phyloP scores from a whole-genome alignment of 2,888 invertebrate species.

The Drosophila formosana region DNA sequence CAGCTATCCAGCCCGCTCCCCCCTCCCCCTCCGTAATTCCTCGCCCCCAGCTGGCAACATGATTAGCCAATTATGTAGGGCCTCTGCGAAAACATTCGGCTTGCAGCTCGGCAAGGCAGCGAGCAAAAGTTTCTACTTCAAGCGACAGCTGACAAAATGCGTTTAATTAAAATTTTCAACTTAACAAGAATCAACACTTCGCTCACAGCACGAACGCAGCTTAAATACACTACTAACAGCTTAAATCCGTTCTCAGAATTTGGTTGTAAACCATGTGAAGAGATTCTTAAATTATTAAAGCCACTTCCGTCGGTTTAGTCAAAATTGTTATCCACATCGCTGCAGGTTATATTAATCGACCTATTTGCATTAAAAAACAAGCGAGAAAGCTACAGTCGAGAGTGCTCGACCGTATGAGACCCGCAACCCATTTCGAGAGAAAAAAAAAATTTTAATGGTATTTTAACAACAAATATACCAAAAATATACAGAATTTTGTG shows the following conservation, averaged over 20 bases:
- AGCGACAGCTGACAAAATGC: conserved; percentile 76
- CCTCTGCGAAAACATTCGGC: conserved; percentile 46
- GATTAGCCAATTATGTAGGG: conserved; percentile 74
- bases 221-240: conserved; percentile 7
- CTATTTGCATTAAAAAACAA: too few species aligned
- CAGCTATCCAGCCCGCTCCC: too few species aligned
- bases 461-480: too few species aligned
- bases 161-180: conserved; percentile 70
- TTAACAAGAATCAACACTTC: conserved; percentile 20
- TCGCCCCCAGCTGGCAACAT: conserved; percentile 48
- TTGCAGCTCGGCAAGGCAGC: conserved; percentile 45
- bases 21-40: neutral
- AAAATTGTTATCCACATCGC: too few species aligned
- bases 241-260: neutral
- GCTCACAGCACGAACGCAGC: neutral
- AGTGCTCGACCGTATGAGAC: too few species aligned
- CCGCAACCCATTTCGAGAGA: too few species aligned
- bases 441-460: too few species aligned
- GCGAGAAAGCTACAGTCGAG: too few species aligned
- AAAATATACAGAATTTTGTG: too few species aligned
- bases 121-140: conserved; percentile 60
- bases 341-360: too few species aligned
- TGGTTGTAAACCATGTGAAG: neutral
- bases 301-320: neutral
- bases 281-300: neutral